Base-by-base conservation (phyloP, 2,797 vertebrate species). In the Falco novaeseelandiae region DNA sequence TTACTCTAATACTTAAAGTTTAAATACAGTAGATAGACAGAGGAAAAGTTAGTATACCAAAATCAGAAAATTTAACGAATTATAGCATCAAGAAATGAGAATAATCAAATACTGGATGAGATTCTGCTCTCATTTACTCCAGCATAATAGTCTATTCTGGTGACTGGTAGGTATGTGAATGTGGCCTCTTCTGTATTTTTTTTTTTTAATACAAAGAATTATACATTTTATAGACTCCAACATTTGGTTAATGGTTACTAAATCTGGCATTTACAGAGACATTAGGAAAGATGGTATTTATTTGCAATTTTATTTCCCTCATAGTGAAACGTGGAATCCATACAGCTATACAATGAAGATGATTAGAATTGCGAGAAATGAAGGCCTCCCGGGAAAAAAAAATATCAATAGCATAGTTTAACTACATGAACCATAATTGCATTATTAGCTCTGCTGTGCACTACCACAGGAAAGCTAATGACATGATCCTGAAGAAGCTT, bases 321-420 rank as follows among this genome's bases (percentile, higher is more conserved):
- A 59, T 42, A 94, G 49, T 95, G 71, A 92, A 96, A 83, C 10
- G 16, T 82, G 70, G 81, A 96, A 96, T 95, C 79, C 58, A 90
- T 87, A 92, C 59, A 83, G 81, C 81, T 95, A 78, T 67, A 95
- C 89, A 95, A 80, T 80, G 87, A 92, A 89, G 83, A 96, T 92
- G 84, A 97, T 93, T 96, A 92, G 90, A 67, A 96, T 36, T 95
- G 55, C 95, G 62, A 96, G 92, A 96, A 91, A 96, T 85, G 48
- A 95, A 96, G 89, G 76, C 81, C 81, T 97, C 92, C 88, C 95
- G 95, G 95, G 80, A 95, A 96, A 95, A 92, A 95, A 97, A 93
- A 84, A 96, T 94, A 97, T 95, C 96, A 97, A 85, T 95, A 89
- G 95, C 78, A 73, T 55, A 95, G 63, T 97, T 97, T 96, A 98